Evolutionary conservation across 2,888 invertebrate species (phyloP), one percentile per base, ranked within the genome.

Genomic region (Meiosimyza decipiens): DNA sequence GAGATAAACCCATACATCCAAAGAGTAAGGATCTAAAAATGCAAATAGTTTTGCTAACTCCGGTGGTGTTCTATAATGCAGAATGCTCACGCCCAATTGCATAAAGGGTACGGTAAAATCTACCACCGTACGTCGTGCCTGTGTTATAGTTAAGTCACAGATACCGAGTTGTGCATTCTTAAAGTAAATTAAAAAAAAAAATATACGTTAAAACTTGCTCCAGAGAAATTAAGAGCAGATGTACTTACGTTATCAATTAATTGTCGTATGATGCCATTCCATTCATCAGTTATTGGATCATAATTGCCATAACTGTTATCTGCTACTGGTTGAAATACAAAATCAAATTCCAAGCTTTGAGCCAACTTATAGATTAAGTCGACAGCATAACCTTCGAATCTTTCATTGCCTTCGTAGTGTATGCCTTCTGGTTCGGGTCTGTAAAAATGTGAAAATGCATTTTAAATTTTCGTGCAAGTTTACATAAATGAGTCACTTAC

Each of bases 71-170:
- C 94, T 94, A 78, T 93, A 92, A 87, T 92, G 95, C 75, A 97
- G 87, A 84, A 98, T 96, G 82, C 96, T 94, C 80, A 97, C 95
- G 89, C 95, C 96, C 76, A 99, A 88, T 79, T 96, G 97, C 96
- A 99, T 98, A 88, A 98, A 99, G 0, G 99, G 99, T 87, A 96
- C 96, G 0, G 97, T 96, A 86, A 98, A 98, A 87, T 97, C 97
- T 12, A 96, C 96, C 33, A 92, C 93, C 74, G 92, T 91, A 79
- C 97, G 92, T 69, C 99, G 90, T 71, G 95, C 93, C 85, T 95
- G 96, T n/a, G 97, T 99, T 75, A 99, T 98, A 12, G 99, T 98
- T 79, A 99, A 89, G 84, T 99, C 98, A 80, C 98, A 98, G 74
- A 99, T 94, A 2, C 97, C 98, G 78, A 99, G 90, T 86, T 98